These are phyloP conservation scores for Idaea aversata DNA, from an alignment of 2,888 invertebrate species.

Conservation along the genomic window DNA sequence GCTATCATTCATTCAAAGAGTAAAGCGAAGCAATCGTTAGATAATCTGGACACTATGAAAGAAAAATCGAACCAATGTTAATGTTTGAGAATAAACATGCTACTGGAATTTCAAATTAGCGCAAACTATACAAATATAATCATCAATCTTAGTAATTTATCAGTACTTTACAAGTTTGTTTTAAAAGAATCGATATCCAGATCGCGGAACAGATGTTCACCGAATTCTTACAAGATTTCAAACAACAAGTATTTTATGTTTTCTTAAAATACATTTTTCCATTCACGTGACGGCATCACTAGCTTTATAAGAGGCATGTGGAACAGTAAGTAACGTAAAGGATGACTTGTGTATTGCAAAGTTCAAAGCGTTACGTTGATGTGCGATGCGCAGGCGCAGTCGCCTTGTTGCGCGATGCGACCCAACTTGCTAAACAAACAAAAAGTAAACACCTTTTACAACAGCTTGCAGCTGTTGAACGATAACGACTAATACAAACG, in stretches of 20 bases:
- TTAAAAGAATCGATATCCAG: neutral
- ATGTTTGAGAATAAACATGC: neutral
- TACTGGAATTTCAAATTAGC: neutral
- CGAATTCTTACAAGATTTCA: neutral
- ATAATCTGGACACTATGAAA: neutral
- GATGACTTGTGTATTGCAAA: neutral
- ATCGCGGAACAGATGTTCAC: neutral
- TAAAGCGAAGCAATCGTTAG: neutral
- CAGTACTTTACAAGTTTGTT: neutral
- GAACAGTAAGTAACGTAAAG: neutral
- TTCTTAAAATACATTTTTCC: neutral
- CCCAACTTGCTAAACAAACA: neutral
- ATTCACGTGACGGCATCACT: neutral
- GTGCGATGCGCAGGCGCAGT: neutral
- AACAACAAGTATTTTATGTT: constrained; percentile 1
- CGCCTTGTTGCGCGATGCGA: neutral
- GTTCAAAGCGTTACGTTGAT: neutral
- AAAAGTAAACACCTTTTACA: neutral
- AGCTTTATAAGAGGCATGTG: neutral
- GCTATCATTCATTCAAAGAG: neutral
- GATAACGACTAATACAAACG: neutral
- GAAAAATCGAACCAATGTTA: neutral
- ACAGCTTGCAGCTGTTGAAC: neutral
- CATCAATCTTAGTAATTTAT: neutral
- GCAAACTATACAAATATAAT: neutral